Percentiles rank a stretch among this genome's conserved stretches.
Evolutionary conservation across 1,140 invertebrate species (phyloP).

Genomic region (Tetramorium parvispinum): DNA sequence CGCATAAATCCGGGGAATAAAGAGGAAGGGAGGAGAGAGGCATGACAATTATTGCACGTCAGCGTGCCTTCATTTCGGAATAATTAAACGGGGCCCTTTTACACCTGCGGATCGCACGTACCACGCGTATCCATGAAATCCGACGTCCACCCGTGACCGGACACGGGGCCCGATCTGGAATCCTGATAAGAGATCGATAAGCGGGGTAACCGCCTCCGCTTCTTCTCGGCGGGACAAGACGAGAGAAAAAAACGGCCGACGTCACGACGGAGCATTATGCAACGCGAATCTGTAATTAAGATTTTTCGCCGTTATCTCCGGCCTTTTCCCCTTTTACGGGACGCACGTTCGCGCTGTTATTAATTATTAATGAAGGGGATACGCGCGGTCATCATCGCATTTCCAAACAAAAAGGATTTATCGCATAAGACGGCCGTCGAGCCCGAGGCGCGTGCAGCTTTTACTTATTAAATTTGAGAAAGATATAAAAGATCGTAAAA

Average conservation of each 20-base stretch:
- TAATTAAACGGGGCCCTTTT: conserved; percentile 79
- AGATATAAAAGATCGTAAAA: background rate
- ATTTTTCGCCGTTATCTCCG: conserved; percentile 43
- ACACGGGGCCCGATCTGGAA: conserved; percentile 50
- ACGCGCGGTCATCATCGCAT: conserved; percentile 50
- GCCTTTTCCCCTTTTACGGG: background rate
- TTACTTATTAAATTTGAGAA: conserved; percentile 11
- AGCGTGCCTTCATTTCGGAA: conserved; percentile 80
- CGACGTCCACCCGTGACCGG: conserved; percentile 65
- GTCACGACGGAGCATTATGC: conserved; percentile 60
- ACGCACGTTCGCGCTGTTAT: conserved; percentile 35
- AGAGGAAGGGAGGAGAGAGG: conserved; percentile 31
- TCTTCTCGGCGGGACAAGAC: conserved; percentile 49
- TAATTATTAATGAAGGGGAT: conserved; percentile 55
- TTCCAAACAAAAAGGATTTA: conserved; percentile 51
- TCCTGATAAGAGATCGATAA: conserved; percentile 66
- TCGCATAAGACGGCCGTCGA: background rate
- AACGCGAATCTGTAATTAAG: conserved; percentile 61
- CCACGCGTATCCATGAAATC: conserved; percentile 70
- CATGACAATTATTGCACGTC: conserved; percentile 82
- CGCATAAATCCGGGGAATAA: conserved; percentile 8
- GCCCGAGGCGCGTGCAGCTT: background rate
- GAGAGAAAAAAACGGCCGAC: conserved; percentile 60
- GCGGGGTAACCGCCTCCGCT: conserved; percentile 63
- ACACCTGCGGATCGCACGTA: conserved; percentile 72